Base-by-base conservation (phyloP, 2,888 invertebrate genomes). In the Mythimna albipuncta region DNA sequence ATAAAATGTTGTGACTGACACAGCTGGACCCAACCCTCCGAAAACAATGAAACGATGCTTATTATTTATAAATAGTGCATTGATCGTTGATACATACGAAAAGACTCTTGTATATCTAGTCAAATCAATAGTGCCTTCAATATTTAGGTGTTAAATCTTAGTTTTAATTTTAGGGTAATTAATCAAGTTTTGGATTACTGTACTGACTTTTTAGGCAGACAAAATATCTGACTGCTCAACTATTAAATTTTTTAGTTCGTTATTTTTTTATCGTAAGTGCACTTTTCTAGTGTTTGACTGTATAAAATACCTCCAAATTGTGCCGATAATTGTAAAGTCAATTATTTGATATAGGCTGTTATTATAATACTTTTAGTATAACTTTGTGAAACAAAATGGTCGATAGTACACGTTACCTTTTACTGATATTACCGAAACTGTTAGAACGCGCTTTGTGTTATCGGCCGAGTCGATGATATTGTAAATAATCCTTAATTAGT, bases 81-180 rank as follows among this genome's bases (percentile, higher is more conserved):
- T 91, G 52, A 89, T 91, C 91, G 92, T 93, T 90, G 91, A 92
- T 89, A 93, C 93, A 92, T 89, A 94, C 94, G 91, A 93, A 94
- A 93, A 96, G 95, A 96, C 96, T 96, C 91, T 93, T 91, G 92
- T 92, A 90, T 91, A 90, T 96, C 96, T 96, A 96, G 96, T 96
- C 96, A 96, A 93, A 91, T 88, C 88, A 86, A 75, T 94, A 95
- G 96, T 96, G 96, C 95, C 95, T 95, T 95, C 0, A 93, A 88
- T 83, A 80, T 84, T 85, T 89, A 91, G 86, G 80, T 81, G 71
- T 67, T 88, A 88, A 89, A 81, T 77, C 72, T 79, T 87, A 86
- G 82, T 81, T 64, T 68, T 77, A 83, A 76, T 69, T 70, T 67
- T 67, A 75, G 70, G 71, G 65, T 82, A 74, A 80, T 64, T 68